A percentile compares a stretch with the other conserved stretches of the same genome.
phyloP scores from a whole-genome alignment of 2,797 vertebrate genomes.

The Bradypus variegatus region DNA sequence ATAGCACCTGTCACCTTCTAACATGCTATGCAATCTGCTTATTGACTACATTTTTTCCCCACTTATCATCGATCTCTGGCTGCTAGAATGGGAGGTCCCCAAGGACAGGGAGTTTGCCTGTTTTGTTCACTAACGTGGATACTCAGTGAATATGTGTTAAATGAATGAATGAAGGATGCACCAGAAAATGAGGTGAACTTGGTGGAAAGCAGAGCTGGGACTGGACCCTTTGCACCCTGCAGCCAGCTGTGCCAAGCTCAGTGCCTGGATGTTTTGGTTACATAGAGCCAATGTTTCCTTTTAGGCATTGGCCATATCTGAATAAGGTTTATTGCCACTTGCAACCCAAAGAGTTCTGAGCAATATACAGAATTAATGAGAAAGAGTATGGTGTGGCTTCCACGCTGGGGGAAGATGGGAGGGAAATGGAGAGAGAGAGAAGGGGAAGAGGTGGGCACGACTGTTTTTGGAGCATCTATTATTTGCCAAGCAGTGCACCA shows the following conservation, averaged over 20 bases:
- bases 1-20: neutral
- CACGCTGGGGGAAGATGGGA: neutral
- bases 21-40: no score
- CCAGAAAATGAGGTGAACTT: neutral
- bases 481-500: fast-evolving
- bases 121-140: neutral
- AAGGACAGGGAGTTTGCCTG: neutral
- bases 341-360: neutral
- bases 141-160: neutral
- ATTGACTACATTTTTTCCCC: neutral
- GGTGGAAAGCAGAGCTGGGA: neutral
- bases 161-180: neutral
- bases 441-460: no score
- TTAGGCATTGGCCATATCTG: neutral
- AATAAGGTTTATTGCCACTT: neutral
- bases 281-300: neutral
- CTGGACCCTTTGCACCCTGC: neutral
- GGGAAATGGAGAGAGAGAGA: neutral
- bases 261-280: fast-evolving
- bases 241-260: neutral
- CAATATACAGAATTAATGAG: neutral
- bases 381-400: neutral
- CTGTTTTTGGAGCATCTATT: neutral
- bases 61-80: neutral
- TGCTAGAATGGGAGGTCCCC: neutral